Base-by-base conservation (phyloP, 2,888 invertebrate species). In the Pimpla rufipes region DNA sequence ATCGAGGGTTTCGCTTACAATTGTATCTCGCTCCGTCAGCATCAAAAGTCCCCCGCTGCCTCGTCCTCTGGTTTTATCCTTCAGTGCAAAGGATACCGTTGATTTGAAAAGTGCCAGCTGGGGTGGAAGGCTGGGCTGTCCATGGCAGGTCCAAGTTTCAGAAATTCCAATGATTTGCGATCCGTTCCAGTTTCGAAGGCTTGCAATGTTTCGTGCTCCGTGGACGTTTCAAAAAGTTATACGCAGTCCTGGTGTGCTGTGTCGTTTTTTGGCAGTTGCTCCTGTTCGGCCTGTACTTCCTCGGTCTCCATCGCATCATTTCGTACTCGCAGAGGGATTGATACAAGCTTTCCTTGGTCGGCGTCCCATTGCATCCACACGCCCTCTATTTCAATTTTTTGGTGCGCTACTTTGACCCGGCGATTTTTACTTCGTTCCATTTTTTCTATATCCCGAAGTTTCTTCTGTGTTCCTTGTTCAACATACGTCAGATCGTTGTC, bases 41-140 rank as follows among this genome's bases (percentile, higher is more conserved):
- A 52, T 52, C 37, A 29, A 21, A 13, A 70, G 37, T 23, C 70
- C 70, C 16, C 50, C 70, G 37, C 70, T 70, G 21, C 50, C 50
- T 35, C 70, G 45, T 35, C 52, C 70, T 35, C 37, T 70, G 29
- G 23, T 21, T 37, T 50, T 50, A 8, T 50, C 29, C 29, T 47
- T 70, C 18, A 47, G 3, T 5, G 52, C 70, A 13, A 16, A 21
- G 5, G 18, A 55, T 11, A 13, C 29, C 29, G 29, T 29, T 29
- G 29, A 29, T 55, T 55, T 55, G 23, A 1, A 55, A 2, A 3
- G 29, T 5, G 29, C 29, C 29, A 29, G 29, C 45, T 55, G 55
- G 21, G 55, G 55, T 11, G 55, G 55, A 11, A 55, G 55, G 6
- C 21, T 37, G 18, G 66, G 42, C 37, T 21, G 45, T 18, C 40